These are phyloP conservation scores for Drosophila greeni DNA, from an alignment of 2,888 invertebrate genomes.

Conservation along the genomic window DNA sequence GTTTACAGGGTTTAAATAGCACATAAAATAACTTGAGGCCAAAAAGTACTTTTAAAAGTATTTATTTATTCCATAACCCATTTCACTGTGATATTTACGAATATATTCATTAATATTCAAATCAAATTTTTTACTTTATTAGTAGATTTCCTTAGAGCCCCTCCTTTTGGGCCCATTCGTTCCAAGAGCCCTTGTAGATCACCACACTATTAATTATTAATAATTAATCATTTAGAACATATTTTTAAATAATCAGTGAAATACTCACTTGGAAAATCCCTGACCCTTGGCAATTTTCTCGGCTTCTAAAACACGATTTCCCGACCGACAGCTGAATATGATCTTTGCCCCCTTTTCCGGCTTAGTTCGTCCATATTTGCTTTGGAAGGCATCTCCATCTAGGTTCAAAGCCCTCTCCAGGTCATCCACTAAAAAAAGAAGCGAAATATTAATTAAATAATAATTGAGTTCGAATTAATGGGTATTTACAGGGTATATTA, in stretches of 20 bases:
- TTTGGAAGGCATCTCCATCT: slow-evolving; percentile 33
- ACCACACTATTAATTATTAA: slow-evolving; percentile 35
- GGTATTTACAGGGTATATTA: slow-evolving; percentile 86
- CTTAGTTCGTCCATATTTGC: slow-evolving; percentile 46
- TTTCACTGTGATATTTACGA: neutral
- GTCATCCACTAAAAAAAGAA: slow-evolving; percentile 45
- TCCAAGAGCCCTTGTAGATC: slow-evolving; percentile 61
- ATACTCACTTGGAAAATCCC: slow-evolving; percentile 53
- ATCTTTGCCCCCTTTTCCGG: slow-evolving; percentile 48
- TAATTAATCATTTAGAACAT: neutral
- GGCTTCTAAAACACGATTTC: slow-evolving; percentile 48
- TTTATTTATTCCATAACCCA: slow-evolving; percentile 5
- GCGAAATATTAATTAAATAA: neutral
- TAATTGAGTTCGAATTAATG: rapidly evolving
- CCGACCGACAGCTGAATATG: slow-evolving; percentile 59
- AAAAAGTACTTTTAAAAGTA: neutral
- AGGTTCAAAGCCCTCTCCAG: slow-evolving; percentile 43
- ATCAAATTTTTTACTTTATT: neutral
- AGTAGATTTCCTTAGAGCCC: slow-evolving; percentile 24
- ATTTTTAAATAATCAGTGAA: neutral
- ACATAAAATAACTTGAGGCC: neutral
- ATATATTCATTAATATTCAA: neutral
- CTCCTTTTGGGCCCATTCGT: slow-evolving; percentile 60
- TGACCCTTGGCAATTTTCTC: slow-evolving; percentile 45
- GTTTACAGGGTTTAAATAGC: neutral